Percentiles rank a stretch among this genome's conserved stretches.
These are phyloP conservation scores for Xyrauchen texanus DNA, from an alignment of 2,113 vertebrate genomes.

Conservation along the genomic window DNA sequence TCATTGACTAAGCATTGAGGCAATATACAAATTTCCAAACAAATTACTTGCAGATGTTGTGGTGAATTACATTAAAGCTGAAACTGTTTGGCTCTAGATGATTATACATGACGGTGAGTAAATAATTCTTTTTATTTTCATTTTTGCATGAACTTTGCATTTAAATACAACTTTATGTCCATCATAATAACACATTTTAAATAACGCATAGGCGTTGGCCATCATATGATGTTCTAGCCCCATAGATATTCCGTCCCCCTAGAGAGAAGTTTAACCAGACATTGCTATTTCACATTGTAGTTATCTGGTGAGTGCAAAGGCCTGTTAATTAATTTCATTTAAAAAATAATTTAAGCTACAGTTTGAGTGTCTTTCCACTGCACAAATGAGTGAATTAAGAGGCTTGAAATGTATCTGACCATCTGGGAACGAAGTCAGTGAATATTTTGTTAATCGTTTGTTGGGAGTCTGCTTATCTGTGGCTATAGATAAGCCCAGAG, in stretches of 20 bases:
- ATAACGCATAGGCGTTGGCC: not conserved
- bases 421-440: slow-evolving; percentile 20
- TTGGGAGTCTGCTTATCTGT: slow-evolving; percentile 47
- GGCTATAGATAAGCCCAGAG: slow-evolving; percentile 46
- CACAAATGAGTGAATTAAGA: slow-evolving; percentile 44
- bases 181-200: too few species aligned
- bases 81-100: too few species aligned
- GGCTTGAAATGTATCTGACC: slow-evolving; percentile 21
- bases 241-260: not conserved
- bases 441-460: slow-evolving; percentile 53
- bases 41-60: too few species aligned
- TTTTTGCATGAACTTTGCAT: too few species aligned
- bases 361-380: too few species aligned
- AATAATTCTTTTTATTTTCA: too few species aligned
- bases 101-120: too few species aligned
- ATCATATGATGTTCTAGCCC: not conserved
- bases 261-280: not conserved
- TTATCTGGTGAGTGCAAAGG: not conserved
- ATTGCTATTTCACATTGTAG: not conserved
- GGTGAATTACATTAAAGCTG: too few species aligned
- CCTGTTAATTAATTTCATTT: not conserved
- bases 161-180: too few species aligned
- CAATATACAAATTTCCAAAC: too few species aligned
- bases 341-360: too few species aligned
- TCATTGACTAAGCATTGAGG: too few species aligned